Evolutionary conservation across 2,797 vertebrate genomes (phyloP).

Genomic region (Anas bernieri): DNA sequence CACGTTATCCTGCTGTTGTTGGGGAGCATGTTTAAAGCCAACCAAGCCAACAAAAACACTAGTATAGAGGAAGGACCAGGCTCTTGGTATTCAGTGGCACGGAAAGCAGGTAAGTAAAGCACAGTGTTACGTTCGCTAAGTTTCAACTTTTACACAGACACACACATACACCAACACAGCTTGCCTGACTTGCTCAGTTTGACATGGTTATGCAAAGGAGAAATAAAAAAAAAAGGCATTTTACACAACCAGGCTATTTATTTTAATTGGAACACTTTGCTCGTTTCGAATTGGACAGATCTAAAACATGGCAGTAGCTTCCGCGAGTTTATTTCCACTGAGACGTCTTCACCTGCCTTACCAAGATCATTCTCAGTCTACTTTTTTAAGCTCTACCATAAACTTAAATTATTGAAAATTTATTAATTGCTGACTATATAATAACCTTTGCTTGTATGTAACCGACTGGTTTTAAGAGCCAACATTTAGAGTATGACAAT

Average conservation of each 20-base stretch:
- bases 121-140: slow-evolving; percentile 80
- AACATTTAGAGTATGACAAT: slow-evolving; percentile 94
- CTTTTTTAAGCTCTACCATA: slow-evolving; percentile 86
- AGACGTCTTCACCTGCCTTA: slow-evolving; percentile 93
- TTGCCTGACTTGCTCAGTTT: slow-evolving; percentile 78
- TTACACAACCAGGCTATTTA: slow-evolving; percentile 69
- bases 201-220: slow-evolving; percentile 70
- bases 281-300: slow-evolving; percentile 66
- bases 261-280: slow-evolving; percentile 71
- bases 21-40: slow-evolving; percentile 40
- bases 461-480: slow-evolving; percentile 92
- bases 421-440: slow-evolving; percentile 93
- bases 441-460: slow-evolving; percentile 96
- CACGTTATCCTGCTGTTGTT: not conserved
- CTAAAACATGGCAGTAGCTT: slow-evolving; percentile 77
- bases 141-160: slow-evolving; percentile 72
- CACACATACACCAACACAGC: slow-evolving; percentile 46
- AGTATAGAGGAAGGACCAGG: slow-evolving; percentile 78
- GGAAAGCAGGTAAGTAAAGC: slow-evolving; percentile 81
- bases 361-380: slow-evolving; percentile 88
- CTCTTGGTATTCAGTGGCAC: slow-evolving; percentile 76
- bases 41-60: slow-evolving; percentile 56
- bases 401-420: slow-evolving; percentile 94
- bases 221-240: slow-evolving; percentile 56
- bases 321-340: slow-evolving; percentile 79